Evolutionary conservation across 2,113 vertebrate species (phyloP).

Genomic region (Sceloporus undulatus): DNA sequence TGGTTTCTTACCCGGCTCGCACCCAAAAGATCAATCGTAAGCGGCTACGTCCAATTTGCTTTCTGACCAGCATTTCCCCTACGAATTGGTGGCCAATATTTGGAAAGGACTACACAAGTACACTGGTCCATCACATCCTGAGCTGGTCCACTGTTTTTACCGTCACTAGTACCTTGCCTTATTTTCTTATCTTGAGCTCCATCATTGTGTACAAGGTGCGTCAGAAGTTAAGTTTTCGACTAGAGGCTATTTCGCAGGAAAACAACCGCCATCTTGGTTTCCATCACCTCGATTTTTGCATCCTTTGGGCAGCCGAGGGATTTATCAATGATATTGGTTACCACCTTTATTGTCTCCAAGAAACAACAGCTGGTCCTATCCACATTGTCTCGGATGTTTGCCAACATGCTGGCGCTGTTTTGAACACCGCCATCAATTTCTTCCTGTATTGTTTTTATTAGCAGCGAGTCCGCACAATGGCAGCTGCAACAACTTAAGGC

Average conservation of each 20-base stretch:
- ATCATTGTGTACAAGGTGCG: constrained; percentile 92
- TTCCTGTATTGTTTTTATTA: constrained; percentile 99
- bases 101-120: constrained; percentile 90
- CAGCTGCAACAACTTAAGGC: constrained; percentile 89
- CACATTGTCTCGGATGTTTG: constrained; percentile 89
- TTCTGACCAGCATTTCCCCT: constrained; percentile 92
- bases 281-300: constrained; percentile 95
- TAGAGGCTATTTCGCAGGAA: constrained; percentile 94
- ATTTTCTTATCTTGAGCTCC: constrained; percentile 95
- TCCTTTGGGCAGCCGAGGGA: constrained; percentile 94
- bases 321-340: constrained; percentile 93
- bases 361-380: constrained; percentile 83
- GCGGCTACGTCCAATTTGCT: constrained; percentile 90
- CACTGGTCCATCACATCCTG: constrained; percentile 88
- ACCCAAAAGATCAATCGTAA: constrained; percentile 90
- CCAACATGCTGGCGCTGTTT: constrained; percentile 96
- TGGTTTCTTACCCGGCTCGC: constrained; percentile 93
- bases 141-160: constrained; percentile 96
- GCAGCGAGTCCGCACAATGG: constrained; percentile 95
- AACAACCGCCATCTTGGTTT: constrained; percentile 94
- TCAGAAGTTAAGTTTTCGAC: constrained; percentile 89
- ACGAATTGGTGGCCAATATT: constrained; percentile 99
- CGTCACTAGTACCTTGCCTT: constrained; percentile 90
- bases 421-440: constrained; percentile 98
- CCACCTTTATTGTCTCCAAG: constrained; percentile 90